Percentiles rank a stretch among this genome's conserved stretches.
phyloP scores from a whole-genome alignment of 1,140 invertebrate genomes.

The Doryteuthis pealeii region DNA sequence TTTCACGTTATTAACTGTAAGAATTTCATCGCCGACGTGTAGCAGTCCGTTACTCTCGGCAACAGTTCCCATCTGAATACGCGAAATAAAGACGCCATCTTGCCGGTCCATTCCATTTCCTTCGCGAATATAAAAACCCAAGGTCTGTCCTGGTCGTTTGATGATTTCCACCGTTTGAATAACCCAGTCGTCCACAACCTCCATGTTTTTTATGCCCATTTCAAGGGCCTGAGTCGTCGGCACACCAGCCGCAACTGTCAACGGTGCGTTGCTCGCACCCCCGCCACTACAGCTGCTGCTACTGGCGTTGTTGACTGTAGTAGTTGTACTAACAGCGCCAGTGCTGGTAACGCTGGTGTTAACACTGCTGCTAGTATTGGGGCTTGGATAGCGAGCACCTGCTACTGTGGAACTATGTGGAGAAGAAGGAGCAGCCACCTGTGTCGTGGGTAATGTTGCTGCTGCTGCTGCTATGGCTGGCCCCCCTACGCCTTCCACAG shows the following conservation, averaged over 20 bases:
- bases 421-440: too few species aligned
- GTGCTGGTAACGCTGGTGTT: not conserved
- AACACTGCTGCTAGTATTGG: slow-evolving; percentile 12
- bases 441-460: too few species aligned
- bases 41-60: slow-evolving; percentile 94
- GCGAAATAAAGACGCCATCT: slow-evolving; percentile 97
- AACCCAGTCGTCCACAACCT: slow-evolving; percentile 59
- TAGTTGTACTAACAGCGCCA: slow-evolving; percentile 11
- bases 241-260: not conserved
- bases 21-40: slow-evolving; percentile 97
- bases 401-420: too few species aligned
- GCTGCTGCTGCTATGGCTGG: too few species aligned
- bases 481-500: too few species aligned
- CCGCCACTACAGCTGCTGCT: not conserved
- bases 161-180: slow-evolving; percentile 98
- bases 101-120: slow-evolving; percentile 90
- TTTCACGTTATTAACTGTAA: slow-evolving; percentile 96
- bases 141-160: slow-evolving; percentile 96
- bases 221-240: slow-evolving; percentile 39
- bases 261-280: not conserved
- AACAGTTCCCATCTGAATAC: slow-evolving; percentile 76
- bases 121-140: slow-evolving; percentile 96
- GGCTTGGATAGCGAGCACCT: not conserved
- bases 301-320: slow-evolving; percentile 13
- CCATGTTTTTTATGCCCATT: slow-evolving; percentile 59